Base-by-base conservation (phyloP, 2,797 vertebrate genomes). In the Clarias laeviceps region DNA sequence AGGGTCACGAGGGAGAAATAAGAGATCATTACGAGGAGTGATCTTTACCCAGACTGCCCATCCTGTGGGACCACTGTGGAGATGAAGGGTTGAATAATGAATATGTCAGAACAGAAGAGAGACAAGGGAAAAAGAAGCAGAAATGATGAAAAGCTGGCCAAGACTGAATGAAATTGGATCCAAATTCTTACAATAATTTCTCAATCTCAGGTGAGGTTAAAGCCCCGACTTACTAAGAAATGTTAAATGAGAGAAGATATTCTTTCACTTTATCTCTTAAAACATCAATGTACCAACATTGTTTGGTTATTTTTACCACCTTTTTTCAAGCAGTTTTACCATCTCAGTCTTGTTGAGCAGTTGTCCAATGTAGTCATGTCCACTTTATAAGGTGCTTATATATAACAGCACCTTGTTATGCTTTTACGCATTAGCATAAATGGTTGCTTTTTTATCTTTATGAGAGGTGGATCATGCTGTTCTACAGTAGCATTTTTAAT, bases 11-110 rank as follows among this genome's bases (percentile, higher is more conserved):
- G 88, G 89, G 92, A 89, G 90, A 85, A 90, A 91, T 91, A 87
- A 90, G 84, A 73, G 34, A 64, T 85, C 88, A 84, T 91, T 92
- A 91, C 87, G 89, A 87, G 87, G 88, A 91, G 85, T 90, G 90
- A 92, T 93, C 91, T 93, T 92, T 92, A 90, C 90, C 87, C 92
- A 86, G 85, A 62, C 66, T 59, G 62, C 87, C 82, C 40, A 62
- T 91, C 91, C 88, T 90, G 83, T 83, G 92, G 88, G 92, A 91
- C 85, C 80, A 86, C 73, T 82, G 87, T 90, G 80, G 88, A 88
- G 88, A 93, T 91, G 90, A 93, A 90, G 88, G 86, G 90, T 92
- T 90, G 89, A 88, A 87, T 88, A 90, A 89, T 94, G 90, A 94
- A 92, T 93, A 93, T 92, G 92, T 92, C 85, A 92, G 81, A 88